Evolutionary conservation across 2,113 vertebrate species (phyloP), one percentile per base, ranked within the genome.

Genomic region (Chascanopsetta lugubris): DNA sequence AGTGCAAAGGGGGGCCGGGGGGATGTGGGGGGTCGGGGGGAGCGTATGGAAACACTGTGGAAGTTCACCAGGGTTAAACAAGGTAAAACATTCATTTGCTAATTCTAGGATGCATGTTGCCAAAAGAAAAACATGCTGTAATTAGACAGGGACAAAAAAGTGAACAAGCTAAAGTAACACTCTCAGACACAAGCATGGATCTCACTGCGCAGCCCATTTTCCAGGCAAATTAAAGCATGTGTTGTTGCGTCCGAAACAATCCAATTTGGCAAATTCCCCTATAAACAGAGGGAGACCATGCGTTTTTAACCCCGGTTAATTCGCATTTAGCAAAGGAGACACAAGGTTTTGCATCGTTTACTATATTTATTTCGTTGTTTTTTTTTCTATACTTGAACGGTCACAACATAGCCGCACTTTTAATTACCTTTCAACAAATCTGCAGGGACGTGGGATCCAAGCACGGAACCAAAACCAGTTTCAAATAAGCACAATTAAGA

Each of bases 61-160:
- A 84, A 77, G 86, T 88, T 89, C 86, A 87, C 32, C 40, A 59
- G 83, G 84, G 87, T 91, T 87, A 89, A 32, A 60, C 57, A 60
- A 46, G 40, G 57, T 60, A 60, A 88, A 90, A 87, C 83, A 89
- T 89, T 85, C 78, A 90, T 90, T 91, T 88, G 88, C 89, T 91
- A 91, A 90, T 90, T 91, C 77, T 55, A 85, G 78, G 85, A 87
- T 87, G 83, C 88, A 80, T 88, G 85, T 90, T 90, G 82, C 61
- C 82, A 85, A 91, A 89, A 87, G 82, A 88, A 85, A n/a, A 87
- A 90, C 85, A 90, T 26, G 84, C 67, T 83, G 81, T 88, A 89
- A 88, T 92, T 92, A 90, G 85, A 88, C 69, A 82, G 73, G 45
- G 40, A 59, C 71, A 70, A 76, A 80, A 77, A 84, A 84, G 53